Base-by-base conservation (phyloP, 2,797 vertebrate genomes). In the Gambelia wislizenii region DNA sequence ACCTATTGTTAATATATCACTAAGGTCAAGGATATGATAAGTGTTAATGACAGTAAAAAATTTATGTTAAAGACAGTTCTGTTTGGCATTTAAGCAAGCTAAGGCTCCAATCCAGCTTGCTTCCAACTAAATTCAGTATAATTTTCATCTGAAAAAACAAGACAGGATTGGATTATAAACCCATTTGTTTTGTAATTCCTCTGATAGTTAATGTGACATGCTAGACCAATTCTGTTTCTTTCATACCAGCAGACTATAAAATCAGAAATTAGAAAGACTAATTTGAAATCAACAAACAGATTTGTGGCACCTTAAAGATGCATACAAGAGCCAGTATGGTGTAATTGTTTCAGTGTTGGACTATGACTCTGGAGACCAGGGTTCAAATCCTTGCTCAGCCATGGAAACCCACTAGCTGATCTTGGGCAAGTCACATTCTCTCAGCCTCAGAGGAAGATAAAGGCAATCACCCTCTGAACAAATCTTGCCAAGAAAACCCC, bases 1-100 rank as follows among this genome's bases (percentile, higher is more conserved):
- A 75, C 36, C 56, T 87, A 18, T 44, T 81, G 67, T 82, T 82
- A 74, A 75, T 87, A n/a, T 74, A 47, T 74, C 69, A 82, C 78
- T 74, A 72, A 18, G 47, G 20, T 61, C 67, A 87, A 61, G 39
- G 69, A 47, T 81, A 7, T 78, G 59, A 33, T 30, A 47, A 47
- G 44, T 72, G 33, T 82, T 74, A 47, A 74, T 5, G 12, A 80
- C 18, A 16, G 14, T 39, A 79, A 86, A 44, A 39, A 27, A 12
- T 42, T 30, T 56, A 47, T 87, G 30, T 64, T 42, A 86, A 59
- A 39, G 42, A 85, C 3, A 44, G 8, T 30, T 30, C 22, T 6
- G 4, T 42, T n/a, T 54, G 36, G 6, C 13, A 56, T 84, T 54
- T 85, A 74, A 27, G 49, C 22, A 85, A 25, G 49, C 0, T 72